Base-by-base conservation (phyloP, 2,888 invertebrate genomes). In the Omphaloscelis lunosa region DNA sequence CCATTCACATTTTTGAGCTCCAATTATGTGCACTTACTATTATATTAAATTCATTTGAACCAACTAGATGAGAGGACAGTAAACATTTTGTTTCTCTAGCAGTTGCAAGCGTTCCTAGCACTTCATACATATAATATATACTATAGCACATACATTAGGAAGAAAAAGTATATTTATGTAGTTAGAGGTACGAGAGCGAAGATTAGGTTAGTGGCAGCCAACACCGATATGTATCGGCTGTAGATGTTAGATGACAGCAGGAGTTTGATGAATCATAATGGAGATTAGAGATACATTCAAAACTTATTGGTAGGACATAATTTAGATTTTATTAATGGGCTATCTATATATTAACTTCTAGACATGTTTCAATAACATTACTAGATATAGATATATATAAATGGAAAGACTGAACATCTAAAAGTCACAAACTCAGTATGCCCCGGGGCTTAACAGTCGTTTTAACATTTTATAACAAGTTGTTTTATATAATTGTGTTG, bases 171-270 rank as follows among this genome's bases (percentile, higher is more conserved):
- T 69, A 74, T 69, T 63, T 79, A 80, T 62, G 48, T 70, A 69
- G 51, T 61, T 72, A 77, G 61, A 80, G 67, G 56, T 73, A 71
- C 58, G 51, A 69, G 66, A 79, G 78, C 61, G 56, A 62, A 80
- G 82, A 77, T 61, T 67, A 82, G 79, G 86, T 91, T 90, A 91
- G 88, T 88, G 75, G 88, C 90, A 91, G 89, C 91, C 91, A 86
- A 89, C 90, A 91, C 90, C 90, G 80, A 86, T 1, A 70, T 61
- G 63, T 77, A 20, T 58, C 69, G 51, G 72, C 29, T 68, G 53
- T 65, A 76, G 61, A 70, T 79, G 83, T 86, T 78, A 86, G 78
- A 8, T 53, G 29, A 48, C 59, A 51, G 39, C n/a, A 56, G 39
- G n/a, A 27, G 48, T 20, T 61, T 27, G 34, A 63, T 73, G 62